A percentile compares a stretch with the other conserved stretches of the same genome.
These are phyloP conservation scores for Acridotheres tristis DNA, from an alignment of 2,797 vertebrate species.

Conservation along the genomic window DNA sequence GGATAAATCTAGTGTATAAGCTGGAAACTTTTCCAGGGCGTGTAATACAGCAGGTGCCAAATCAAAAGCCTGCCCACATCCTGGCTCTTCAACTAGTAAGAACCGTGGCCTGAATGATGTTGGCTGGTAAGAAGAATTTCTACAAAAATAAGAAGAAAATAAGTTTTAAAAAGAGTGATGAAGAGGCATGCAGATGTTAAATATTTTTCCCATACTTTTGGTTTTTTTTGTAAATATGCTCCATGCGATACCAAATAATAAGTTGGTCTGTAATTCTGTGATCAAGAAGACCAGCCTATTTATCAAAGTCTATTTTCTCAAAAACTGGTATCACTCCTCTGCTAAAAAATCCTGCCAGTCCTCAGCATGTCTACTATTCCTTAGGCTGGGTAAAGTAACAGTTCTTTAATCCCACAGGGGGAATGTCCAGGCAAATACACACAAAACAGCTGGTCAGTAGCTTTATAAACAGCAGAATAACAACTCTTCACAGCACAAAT, in stretches of 20 bases:
- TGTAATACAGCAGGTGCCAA: constrained; percentile 91
- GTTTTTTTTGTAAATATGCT: not conserved
- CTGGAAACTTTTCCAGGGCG: constrained; percentile 88
- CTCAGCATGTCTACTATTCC: not conserved
- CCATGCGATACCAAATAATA: not conserved
- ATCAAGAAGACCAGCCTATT: not conserved
- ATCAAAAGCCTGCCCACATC: constrained; percentile 89
- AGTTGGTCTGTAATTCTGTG: not conserved
- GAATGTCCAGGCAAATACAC: not conserved
- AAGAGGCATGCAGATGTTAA: not conserved
- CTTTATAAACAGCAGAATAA: not conserved
- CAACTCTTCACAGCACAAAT: not conserved
- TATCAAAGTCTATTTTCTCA: not conserved
- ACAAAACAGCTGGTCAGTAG: not conserved
- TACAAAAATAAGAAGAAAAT: constrained; percentile 54
- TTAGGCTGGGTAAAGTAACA: not conserved
- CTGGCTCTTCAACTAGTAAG: constrained; percentile 84
- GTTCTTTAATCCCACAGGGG: not conserved
- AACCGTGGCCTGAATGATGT: constrained; percentile 89
- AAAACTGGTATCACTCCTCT: not conserved
- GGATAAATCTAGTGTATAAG: constrained; percentile 88
- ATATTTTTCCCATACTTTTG: not conserved
- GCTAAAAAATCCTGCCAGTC: not conserved
- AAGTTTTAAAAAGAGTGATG: not conserved
- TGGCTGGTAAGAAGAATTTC: constrained; percentile 84